Base-by-base conservation (phyloP, 1,140 invertebrate species). In the Diachasmimorpha longicaudata region DNA sequence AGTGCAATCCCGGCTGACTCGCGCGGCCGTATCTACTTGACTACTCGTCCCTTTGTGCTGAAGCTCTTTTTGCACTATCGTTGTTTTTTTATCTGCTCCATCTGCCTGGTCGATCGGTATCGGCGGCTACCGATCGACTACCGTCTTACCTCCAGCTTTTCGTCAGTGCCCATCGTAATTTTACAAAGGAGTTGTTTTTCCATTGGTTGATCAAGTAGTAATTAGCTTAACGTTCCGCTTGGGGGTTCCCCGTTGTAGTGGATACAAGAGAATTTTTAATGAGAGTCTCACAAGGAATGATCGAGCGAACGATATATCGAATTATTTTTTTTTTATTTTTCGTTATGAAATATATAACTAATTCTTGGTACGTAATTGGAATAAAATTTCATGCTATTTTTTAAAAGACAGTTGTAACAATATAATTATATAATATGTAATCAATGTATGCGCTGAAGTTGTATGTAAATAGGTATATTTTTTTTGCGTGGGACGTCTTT, bases 41-140 rank as follows among this genome's bases (percentile, higher is more conserved):
- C 58, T 63, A 10, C 21, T 63, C 31, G 10, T 14, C 11, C 58
- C 19, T 63, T 63, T 63, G 58, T 63, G 19, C 19, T 63, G 11
- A 13, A 8, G 10, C 58, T 23, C 13, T 63, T 63, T 31, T 63
- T 63, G 6, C 48, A 8, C 48, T 31, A 31, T 55, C 19, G 19
- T 2, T 5, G 25, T 39, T 39, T 46, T 70, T n/a, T 16, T 73
- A 70, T 72, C 39, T 66, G 46, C 23, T 36, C 25, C 23, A 44
- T 52, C 63, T 74, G 67, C 42, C 63, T 74, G 63, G 58, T 66
- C 72, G 79, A 79, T 79, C 39, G 44, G 36, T 79, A 81, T 79
- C 80, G 79, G 73, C 69, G 42, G 74, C 72, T 76, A 78, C 75
- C 74, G 72, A 31, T 36, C 44, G 48, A 66, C 79, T 80, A 80